These are phyloP conservation scores for Acropternis orthonyx DNA, from an alignment of 2,797 vertebrate genomes.

Conservation along the genomic window DNA sequence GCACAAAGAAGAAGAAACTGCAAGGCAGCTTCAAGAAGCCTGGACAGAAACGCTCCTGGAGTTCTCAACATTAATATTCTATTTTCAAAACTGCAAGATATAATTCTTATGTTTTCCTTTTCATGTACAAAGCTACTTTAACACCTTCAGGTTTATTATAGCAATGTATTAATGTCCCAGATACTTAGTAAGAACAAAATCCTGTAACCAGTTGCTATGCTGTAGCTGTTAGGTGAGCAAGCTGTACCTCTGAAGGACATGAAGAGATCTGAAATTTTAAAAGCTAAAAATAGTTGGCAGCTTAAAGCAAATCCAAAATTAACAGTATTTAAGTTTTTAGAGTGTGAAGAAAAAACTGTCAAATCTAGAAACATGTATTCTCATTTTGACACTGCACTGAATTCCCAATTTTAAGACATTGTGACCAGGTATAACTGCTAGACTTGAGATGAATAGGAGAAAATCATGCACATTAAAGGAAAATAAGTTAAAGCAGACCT, in stretches of 20 bases:
- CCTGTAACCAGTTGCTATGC: background rate
- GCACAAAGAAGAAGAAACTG: background rate
- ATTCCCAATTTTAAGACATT: background rate
- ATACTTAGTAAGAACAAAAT: background rate
- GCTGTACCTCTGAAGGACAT: background rate
- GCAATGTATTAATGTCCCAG: background rate
- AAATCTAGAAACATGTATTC: background rate
- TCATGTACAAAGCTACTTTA: background rate
- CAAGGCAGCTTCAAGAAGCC: background rate
- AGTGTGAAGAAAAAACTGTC: background rate
- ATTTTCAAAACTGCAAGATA: background rate
- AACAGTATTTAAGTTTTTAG: background rate
- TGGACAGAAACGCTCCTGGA: background rate
- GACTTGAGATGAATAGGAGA: background rate
- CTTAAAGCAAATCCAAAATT: background rate
- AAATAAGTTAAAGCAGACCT: background rate
- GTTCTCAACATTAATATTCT: background rate
- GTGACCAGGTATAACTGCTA: background rate
- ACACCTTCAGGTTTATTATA: background rate
- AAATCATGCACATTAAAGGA: background rate
- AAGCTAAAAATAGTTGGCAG: background rate
- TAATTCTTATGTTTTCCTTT: background rate
- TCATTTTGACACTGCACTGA: background rate
- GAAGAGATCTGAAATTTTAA: background rate
- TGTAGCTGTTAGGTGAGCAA: background rate